phyloP scores from a whole-genome alignment of 2,888 invertebrate species.

The Sinotaia quadrata region DNA sequence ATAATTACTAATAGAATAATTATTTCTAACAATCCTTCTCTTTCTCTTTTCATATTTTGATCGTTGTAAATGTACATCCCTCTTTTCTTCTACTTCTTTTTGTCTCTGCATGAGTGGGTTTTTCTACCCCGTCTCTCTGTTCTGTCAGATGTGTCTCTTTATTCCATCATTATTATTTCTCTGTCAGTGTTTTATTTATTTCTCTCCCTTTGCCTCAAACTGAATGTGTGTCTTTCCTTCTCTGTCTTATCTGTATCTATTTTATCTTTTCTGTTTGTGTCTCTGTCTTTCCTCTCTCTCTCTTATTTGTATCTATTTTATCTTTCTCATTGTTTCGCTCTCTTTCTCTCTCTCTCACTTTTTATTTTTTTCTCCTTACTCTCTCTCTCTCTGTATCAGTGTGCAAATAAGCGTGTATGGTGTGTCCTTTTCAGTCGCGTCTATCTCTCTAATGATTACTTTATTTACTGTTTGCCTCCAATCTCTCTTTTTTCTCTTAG shows the following conservation, averaged over 20 bases:
- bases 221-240: background rate
- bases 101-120: too few relatives aligned
- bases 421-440: background rate
- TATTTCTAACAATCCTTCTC: too few relatives aligned
- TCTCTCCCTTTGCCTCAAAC: too few relatives aligned
- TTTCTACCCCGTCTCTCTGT: too few relatives aligned
- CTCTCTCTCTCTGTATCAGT: background rate
- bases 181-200: too few relatives aligned
- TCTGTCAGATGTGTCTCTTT: too few relatives aligned
- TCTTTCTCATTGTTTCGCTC: background rate
- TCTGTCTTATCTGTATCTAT: background rate
- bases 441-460: background rate
- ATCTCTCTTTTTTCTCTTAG: background rate
- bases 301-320: background rate
- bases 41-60: too few relatives aligned
- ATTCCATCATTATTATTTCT: too few relatives aligned
- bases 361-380: background rate
- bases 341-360: background rate
- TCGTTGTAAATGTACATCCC: too few relatives aligned
- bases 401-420: background rate
- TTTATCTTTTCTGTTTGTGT: background rate
- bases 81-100: too few relatives aligned
- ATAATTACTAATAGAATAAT: too few relatives aligned
- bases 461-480: background rate
- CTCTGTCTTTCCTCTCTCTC: background rate